Conservation (phyloP, 2,113 vertebrate species). For the Urocolius indicus region DNA sequence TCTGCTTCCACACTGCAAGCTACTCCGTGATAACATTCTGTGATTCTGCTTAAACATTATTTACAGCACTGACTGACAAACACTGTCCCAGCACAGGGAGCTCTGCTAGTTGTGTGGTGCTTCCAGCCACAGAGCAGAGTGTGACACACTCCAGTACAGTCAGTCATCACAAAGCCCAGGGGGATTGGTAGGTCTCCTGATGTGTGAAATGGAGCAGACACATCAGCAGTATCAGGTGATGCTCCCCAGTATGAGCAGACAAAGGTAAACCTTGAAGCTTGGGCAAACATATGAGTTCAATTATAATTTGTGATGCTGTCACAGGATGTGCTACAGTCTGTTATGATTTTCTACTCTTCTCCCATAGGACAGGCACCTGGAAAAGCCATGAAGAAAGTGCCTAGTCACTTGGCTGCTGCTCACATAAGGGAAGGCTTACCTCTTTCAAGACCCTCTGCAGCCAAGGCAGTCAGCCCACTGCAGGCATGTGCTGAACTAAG, state of each 20-base stretch:
- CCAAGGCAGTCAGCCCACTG: neutral
- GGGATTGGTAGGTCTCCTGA: neutral
- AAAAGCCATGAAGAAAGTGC: neutral
- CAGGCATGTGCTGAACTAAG: fast-evolving
- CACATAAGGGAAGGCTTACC: neutral
- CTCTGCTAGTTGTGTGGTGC: neutral
- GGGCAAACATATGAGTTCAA: neutral
- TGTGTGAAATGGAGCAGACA: neutral
- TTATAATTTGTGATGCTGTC: neutral
- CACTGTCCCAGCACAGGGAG: neutral
- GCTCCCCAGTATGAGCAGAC: neutral
- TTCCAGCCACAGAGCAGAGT: neutral
- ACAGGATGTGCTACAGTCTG: fast-evolving
- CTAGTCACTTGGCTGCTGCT: neutral
- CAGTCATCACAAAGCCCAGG: neutral
- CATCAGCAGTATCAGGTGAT: neutral
- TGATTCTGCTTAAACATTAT: neutral
- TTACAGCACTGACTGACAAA: neutral
- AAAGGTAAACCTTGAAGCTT: neutral
- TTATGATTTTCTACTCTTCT: neutral
- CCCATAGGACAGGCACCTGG: neutral
- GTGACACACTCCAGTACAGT: neutral
- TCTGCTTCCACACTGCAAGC: neutral
- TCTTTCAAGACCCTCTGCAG: neutral
- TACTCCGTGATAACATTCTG: neutral